Conservation (phyloP, 2,113 vertebrate genomes). For the Lagopus muta region DNA sequence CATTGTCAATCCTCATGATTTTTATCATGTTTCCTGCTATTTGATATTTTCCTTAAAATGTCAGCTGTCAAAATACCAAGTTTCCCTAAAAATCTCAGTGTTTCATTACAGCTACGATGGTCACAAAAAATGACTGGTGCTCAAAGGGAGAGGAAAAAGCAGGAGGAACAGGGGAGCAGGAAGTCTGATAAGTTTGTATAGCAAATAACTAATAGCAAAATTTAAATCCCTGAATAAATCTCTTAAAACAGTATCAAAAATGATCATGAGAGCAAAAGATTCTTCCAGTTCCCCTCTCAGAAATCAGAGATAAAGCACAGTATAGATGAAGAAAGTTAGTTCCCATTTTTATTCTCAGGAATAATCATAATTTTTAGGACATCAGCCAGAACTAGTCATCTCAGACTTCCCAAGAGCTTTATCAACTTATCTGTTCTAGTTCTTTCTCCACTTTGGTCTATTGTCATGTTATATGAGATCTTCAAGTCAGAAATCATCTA, state of each 20-base stretch:
- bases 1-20: constrained; percentile 53
- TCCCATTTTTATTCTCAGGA: neutral
- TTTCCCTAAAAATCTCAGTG: neutral
- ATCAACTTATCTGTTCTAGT: constrained; percentile 11
- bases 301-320: neutral
- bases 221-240: neutral
- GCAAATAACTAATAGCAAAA: rapidly evolving
- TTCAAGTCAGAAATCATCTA: constrained; percentile 3
- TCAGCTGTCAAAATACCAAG: neutral
- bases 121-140: neutral
- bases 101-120: neutral
- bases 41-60: constrained; percentile 17
- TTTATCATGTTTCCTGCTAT: constrained; percentile 6
- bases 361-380: constrained; percentile 18
- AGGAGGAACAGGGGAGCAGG: neutral
- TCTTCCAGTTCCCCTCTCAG: neutral
- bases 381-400: neutral
- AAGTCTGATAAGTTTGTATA: neutral
- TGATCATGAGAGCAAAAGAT: neutral
- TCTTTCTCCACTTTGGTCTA: neutral
- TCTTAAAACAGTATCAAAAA: neutral
- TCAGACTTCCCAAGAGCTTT: constrained; percentile 12
- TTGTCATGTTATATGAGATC: constrained; percentile 16
- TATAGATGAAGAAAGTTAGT: neutral
- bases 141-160: neutral